phyloP scores from a whole-genome alignment of 2,888 invertebrate species.

The Pristionchus entomophagus region DNA sequence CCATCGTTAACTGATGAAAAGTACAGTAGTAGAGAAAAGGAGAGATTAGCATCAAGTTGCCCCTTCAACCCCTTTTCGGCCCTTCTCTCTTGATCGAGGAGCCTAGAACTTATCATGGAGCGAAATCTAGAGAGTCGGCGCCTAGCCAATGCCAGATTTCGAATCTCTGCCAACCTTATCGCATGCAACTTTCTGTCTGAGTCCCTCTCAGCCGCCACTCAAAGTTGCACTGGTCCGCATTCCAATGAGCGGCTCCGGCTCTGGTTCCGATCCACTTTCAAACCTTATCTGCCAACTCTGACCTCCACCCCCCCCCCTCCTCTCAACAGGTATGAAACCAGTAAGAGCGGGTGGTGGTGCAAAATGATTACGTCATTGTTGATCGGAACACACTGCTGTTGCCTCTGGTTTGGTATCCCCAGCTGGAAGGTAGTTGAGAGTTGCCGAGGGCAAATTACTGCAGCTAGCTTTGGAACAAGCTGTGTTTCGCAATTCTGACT shows the following conservation, averaged over 20 bases:
- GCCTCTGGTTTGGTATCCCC: background rate
- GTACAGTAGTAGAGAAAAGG: background rate
- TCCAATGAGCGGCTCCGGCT: background rate
- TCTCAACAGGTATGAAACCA: background rate
- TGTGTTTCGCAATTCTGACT: too few relatives aligned
- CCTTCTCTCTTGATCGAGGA: background rate
- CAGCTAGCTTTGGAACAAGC: too few relatives aligned
- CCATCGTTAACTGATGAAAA: background rate
- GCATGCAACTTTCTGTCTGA: background rate
- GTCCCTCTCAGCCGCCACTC: too few relatives aligned
- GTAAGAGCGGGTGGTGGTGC: background rate
- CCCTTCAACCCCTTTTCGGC: background rate
- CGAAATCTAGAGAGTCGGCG: background rate
- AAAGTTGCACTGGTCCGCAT: background rate
- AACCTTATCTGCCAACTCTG: background rate
- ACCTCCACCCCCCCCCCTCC: background rate
- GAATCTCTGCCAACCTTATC: background rate
- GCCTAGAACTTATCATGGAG: background rate
- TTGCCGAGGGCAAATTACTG: too few relatives aligned
- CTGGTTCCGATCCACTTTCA: conserved; percentile 5
- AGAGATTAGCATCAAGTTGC: conserved; percentile 27
- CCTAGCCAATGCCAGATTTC: background rate
- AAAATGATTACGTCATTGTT: background rate
- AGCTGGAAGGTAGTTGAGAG: too few relatives aligned
- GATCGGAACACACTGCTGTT: background rate